Evolutionary conservation across 2,888 invertebrate genomes (phyloP), one percentile per base, ranked within the genome.

Genomic region (Branchellion lobata): DNA sequence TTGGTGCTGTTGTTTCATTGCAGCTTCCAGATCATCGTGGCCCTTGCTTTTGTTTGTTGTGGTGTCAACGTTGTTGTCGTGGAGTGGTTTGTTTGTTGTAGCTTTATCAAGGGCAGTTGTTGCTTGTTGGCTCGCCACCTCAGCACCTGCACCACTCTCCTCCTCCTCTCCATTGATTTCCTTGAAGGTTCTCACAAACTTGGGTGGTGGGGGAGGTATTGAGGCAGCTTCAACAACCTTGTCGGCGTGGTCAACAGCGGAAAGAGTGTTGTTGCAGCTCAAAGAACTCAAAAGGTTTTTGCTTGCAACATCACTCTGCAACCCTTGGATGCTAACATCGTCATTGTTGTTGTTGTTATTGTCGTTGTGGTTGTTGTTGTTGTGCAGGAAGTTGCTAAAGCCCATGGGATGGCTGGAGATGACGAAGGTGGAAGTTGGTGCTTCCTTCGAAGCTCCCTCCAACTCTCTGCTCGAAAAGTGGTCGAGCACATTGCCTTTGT

Each of bases 141-240:
- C 65, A 29, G 29, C 65, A 65, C 8, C 29, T 5, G 65, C 29
- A 65, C 8, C 65, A 69, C 29, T 29, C 8, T 69, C 69, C 3
- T 33, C 69, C 5, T 69, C 69, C 5, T 69, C 69, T 2, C 27
- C 69, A 34, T 34, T 69, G 33, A 77, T 65, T 36, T 77, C 77
- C 29, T 77, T 77, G 65, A 77, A 77, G 27, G 57, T 34, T 36
- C 77, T 77, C 1, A 77, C 77, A 77, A 77, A 77, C 36, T 77
- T 77, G 8, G 77, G 77, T 31, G 77, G 77, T 29, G 77, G 77
- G 27, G 75, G 75, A 24, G 75, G 75, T 1, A 51, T 27, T 65
- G 65, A 21, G 65, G 3, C 65, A 65, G 65, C 21, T 65, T 21
- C 8, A 3, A 5, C 8, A 8, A 27, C 29, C 5, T 65, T 21